phyloP scores from a whole-genome alignment of 2,888 invertebrate genomes.

The Caenorhabditis parvicauda region DNA sequence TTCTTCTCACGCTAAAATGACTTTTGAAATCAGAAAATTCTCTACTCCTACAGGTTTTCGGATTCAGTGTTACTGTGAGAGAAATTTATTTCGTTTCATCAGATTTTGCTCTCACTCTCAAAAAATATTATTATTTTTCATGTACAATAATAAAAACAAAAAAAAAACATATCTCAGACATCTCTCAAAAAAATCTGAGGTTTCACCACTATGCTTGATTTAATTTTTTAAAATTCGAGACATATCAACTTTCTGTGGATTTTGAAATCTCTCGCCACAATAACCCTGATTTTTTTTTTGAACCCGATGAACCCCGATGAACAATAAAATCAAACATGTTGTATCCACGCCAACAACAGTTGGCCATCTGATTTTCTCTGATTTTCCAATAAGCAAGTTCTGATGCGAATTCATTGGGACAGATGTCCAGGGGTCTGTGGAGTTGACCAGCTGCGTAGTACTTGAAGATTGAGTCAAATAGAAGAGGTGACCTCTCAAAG shows the following conservation, averaged over 20 bases:
- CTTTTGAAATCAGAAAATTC: too few relatives aligned
- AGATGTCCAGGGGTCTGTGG: constrained; percentile 52
- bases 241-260: too few relatives aligned
- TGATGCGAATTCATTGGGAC: constrained; percentile 38
- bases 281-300: constrained; percentile 5
- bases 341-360: constrained; percentile 49
- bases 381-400: constrained; percentile 56
- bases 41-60: too few relatives aligned
- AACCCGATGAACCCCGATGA: constrained; percentile 2
- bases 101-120: not conserved
- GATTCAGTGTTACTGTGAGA: too few relatives aligned
- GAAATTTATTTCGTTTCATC: not conserved
- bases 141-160: too few relatives aligned
- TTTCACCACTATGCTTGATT: too few relatives aligned
- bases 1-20: not conserved
- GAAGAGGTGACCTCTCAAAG: constrained; percentile 55
- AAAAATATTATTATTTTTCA: too few relatives aligned
- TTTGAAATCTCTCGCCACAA: too few relatives aligned
- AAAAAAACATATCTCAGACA: too few relatives aligned
- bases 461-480: constrained; percentile 57
- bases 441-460: constrained; percentile 53
- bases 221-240: too few relatives aligned
- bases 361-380: constrained; percentile 45
- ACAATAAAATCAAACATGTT: constrained; percentile 39
- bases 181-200: too few relatives aligned